Percentiles rank a stretch among this genome's conserved stretches.
These are phyloP conservation scores for Toxotes lorentzi DNA, from an alignment of 2,797 vertebrate species.

Conservation along the genomic window DNA sequence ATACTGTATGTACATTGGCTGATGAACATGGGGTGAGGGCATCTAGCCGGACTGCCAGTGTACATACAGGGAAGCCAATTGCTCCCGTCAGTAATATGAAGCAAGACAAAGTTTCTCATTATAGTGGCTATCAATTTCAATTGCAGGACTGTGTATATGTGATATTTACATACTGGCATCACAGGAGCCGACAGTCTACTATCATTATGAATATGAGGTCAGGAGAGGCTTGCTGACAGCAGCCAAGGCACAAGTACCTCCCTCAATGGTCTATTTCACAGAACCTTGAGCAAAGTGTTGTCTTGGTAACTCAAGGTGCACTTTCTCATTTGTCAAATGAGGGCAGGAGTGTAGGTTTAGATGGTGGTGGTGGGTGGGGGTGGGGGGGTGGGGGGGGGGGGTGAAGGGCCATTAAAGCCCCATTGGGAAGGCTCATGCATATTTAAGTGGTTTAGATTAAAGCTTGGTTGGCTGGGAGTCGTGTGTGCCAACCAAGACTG, in stretches of 20 bases:
- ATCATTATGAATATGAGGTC: slow-evolving; percentile 34
- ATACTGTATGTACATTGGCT: not conserved
- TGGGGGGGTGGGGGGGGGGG: not conserved
- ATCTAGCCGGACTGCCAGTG: not conserved
- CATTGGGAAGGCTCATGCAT: slow-evolving; percentile 78
- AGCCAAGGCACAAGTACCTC: slow-evolving; percentile 27
- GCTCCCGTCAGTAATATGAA: slow-evolving; percentile 3
- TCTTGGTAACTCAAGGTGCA: slow-evolving; percentile 57
- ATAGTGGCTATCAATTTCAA: slow-evolving; percentile 19
- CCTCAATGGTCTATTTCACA: slow-evolving; percentile 49
- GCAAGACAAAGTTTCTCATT: slow-evolving; percentile 24
- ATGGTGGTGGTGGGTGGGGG: slow-evolving; percentile 6
- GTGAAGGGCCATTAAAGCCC: slow-evolving; percentile 69
- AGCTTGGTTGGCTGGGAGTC: slow-evolving; percentile 61
- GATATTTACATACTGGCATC: slow-evolving; percentile 45
- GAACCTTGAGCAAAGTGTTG: slow-evolving; percentile 59
- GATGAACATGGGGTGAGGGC: not conserved
- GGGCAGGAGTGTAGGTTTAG: slow-evolving; percentile 28
- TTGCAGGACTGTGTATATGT: not conserved
- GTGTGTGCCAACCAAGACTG: slow-evolving; percentile 38
- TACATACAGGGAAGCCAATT: slow-evolving; percentile 6
- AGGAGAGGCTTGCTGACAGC: slow-evolving; percentile 24
- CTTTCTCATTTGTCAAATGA: slow-evolving; percentile 52
- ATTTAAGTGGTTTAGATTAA: slow-evolving; percentile 79
- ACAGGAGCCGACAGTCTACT: slow-evolving; percentile 6